Evolutionary conservation across 2,797 vertebrate species (phyloP), one percentile per base, ranked within the genome.

Genomic region (Furcifer pardalis): DNA sequence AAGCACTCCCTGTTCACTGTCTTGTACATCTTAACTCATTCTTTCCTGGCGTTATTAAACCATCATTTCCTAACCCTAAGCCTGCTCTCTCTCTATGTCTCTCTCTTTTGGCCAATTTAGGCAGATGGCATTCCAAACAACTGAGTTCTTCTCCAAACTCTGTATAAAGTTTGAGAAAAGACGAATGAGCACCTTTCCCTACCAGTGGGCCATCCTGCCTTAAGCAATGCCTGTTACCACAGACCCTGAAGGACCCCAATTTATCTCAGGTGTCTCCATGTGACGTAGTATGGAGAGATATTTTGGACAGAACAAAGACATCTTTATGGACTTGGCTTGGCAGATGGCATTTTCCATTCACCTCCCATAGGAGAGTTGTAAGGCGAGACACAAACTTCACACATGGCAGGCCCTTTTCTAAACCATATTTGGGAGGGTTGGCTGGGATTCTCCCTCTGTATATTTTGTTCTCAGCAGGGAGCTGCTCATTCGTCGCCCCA

Each of bases 391-490:
- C 68, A 73, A 86, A 59, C 90, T 69, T 77, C 83, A 8, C 87
- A 79, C 68, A 5, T 79, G 71, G 44, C 59, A 59, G 66, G 90
- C 71, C 86, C 85, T 87, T 68, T 89, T 89, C 32, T 0, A 82
- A 52, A 60, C 79, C 30, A 77, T 84, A 86, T 84, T 73, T 88
- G 76, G 82, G 77, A 79, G 65, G 66, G 68, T 27, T 88, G 87
- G 86, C 73, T 88, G 76, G 52, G 87, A 88, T 87, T 90, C 60
- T 23, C 76, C 79, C 52, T 86, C 72, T 79, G 84, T 87, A 9
- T 89, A 85, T 91, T 90, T 89, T 84, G 81, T 79, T 90, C 87
- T 91, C 90, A 62, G 84, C 72, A 78, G 89, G 90, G 88, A 87
- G 85, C 44, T 27, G 23, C 1, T 62, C 5, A 1, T 4, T 4